These are phyloP conservation scores for Asteroscopus sphinx DNA, from an alignment of 2,888 invertebrate genomes.

Conservation along the genomic window DNA sequence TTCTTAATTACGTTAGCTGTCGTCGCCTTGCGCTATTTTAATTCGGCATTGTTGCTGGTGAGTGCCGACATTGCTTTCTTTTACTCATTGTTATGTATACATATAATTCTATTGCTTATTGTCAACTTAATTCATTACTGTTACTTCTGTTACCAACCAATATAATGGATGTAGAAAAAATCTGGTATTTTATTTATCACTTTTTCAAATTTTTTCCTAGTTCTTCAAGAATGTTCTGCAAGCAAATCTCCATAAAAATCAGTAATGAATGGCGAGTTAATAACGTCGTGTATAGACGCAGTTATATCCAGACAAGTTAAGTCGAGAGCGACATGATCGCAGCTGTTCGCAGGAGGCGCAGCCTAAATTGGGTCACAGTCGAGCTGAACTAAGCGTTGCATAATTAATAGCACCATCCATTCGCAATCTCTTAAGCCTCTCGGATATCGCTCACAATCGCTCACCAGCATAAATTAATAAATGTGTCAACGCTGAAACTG, in stretches of 20 bases:
- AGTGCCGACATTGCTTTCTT: constrained; percentile 12
- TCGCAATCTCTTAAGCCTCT: constrained; percentile 70
- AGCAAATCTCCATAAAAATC: constrained; percentile 1
- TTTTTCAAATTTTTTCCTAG: too few relatives aligned
- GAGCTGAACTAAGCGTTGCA: constrained; percentile 75
- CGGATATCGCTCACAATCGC: constrained; percentile 62
- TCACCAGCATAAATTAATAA: constrained; percentile 61
- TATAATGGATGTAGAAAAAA: too few relatives aligned
- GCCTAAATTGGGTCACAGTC: constrained; percentile 76
- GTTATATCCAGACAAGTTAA: constrained; percentile 61
- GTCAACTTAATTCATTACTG: background rate
- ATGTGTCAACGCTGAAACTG: constrained; percentile 58
- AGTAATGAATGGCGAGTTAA: constrained; percentile 16
- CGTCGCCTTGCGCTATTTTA: constrained; percentile 17
- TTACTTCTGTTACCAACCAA: too few relatives aligned
- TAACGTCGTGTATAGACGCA: constrained; percentile 34
- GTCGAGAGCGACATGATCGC: constrained; percentile 59
- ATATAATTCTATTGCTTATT: background rate
- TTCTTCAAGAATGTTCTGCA: background rate
- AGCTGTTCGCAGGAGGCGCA: constrained; percentile 65
- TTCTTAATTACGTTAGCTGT: constrained; percentile 34
- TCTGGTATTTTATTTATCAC: too few relatives aligned
- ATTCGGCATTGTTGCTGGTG: constrained; percentile 2
- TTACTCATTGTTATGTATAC: background rate
- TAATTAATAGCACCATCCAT: constrained; percentile 77